Conservation (phyloP, 2,888 invertebrate species). For the Phengaris alcon region DNA sequence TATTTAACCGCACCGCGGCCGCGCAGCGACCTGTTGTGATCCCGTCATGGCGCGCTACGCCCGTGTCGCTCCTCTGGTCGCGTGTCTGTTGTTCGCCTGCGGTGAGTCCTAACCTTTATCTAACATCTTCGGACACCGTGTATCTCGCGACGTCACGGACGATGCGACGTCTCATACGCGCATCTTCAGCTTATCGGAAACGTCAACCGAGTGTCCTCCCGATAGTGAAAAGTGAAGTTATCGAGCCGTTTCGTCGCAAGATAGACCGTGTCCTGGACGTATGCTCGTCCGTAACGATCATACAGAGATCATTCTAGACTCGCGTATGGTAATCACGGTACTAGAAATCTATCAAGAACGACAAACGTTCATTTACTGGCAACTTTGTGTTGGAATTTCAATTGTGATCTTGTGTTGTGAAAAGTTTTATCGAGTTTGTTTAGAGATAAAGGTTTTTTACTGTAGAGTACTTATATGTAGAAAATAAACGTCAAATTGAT, state of each 20-base stretch:
- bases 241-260: slow-evolving; percentile 60
- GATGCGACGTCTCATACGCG: slow-evolving; percentile 57
- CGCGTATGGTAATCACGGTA: slow-evolving; percentile 57
- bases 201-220: slow-evolving; percentile 60
- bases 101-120: slow-evolving; percentile 79
- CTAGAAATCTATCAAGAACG: slow-evolving; percentile 67
- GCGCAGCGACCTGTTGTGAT: slow-evolving; percentile 80
- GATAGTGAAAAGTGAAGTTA: slow-evolving; percentile 73
- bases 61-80: slow-evolving; percentile 78
- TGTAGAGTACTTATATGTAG: neutral
- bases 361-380: slow-evolving; percentile 45
- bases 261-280: slow-evolving; percentile 60
- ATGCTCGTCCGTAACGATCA: slow-evolving; percentile 55
- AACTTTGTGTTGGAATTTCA: slow-evolving; percentile 49
- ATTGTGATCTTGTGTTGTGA: slow-evolving; percentile 52
- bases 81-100: slow-evolving; percentile 77
- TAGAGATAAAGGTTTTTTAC: neutral
- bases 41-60: slow-evolving; percentile 80
- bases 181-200: slow-evolving; percentile 58
- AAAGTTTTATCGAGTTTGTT: slow-evolving; percentile 11
- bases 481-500: neutral
- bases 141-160: slow-evolving; percentile 73
- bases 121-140: slow-evolving; percentile 67
- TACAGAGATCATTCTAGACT: slow-evolving; percentile 62
- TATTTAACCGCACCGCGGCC: slow-evolving; percentile 77